Base-by-base conservation (phyloP, 2,888 invertebrate genomes). In the Athalia cordata region DNA sequence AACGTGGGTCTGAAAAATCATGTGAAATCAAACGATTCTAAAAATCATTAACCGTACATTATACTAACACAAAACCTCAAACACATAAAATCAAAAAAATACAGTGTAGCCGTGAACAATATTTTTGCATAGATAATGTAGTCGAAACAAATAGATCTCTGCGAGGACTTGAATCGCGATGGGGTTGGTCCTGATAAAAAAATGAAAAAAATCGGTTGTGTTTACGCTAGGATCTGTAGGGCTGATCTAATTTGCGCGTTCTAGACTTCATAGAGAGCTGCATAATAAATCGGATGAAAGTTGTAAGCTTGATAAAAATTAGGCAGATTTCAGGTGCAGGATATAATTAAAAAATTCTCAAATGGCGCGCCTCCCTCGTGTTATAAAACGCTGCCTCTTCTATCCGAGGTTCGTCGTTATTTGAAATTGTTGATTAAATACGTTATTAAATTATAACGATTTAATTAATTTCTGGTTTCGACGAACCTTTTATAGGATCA, bases 301-400 rank as follows among this genome's bases (percentile, higher is more conserved):
- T n/a, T n/a, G n/a, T 2, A 52, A 50, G 64, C 7, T 64, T 5
- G 8, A 15, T 64, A 8, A 15, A 68, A 68, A 52, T 68, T 68
- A 68, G 68, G 68, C 68, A 29, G 68, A 52, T 68, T 68, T 68
- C 68, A 68, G 68, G 68, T 68, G 52, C 55, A 68, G 68, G 68
- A 68, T 68, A 68, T 68, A 29, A 29, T 29, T 29, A 29, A 29
- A 29, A 29, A 29, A 29, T 29, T 29, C 29, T 29, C 29, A 29
- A 29, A 52, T 68, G 55, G 68, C 50, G 68, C 43, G 68, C 68
- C 55, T 68, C n/a, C 4, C n/a, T 55, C 9, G n/a, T 55, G 55
- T n/a, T 7, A n/a, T 52, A 29, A 49, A 68, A 68, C 29, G 68
- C 68, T 68, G 68, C 68, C 68, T 68, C 55, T n/a, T 9, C n/a